These are phyloP conservation scores for Phenganax stokvisi DNA, from an alignment of 92 coral and sea anemone species.

Conservation along the genomic window DNA sequence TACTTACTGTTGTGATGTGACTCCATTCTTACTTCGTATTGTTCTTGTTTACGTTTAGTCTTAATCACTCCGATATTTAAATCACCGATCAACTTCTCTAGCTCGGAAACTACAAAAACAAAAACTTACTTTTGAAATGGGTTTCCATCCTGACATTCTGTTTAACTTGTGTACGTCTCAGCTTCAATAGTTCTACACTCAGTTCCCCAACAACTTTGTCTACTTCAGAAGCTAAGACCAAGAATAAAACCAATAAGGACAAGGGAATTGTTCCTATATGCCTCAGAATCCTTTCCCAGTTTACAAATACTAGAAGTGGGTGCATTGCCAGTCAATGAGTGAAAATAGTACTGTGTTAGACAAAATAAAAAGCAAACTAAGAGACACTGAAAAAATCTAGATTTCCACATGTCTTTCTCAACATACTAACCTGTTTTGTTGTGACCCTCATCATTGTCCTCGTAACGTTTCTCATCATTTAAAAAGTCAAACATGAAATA, in stretches of 20 bases:
- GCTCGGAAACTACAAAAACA: conserved; percentile 33
- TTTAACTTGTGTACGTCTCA: conserved; percentile 39
- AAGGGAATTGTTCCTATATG: too few species aligned
- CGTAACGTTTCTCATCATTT: conserved; percentile 34
- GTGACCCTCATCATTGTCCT: conserved; percentile 11
- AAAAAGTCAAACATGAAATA: conserved; percentile 42
- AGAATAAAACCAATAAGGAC: conserved; percentile 2
- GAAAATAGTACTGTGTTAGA: too few species aligned
- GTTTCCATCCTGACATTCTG: conserved; percentile 44
- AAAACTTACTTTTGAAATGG: conserved; percentile 37
- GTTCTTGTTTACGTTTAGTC: conserved; percentile 44
- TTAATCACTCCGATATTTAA: conserved; percentile 33
- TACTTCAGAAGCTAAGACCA: conserved; percentile 39
- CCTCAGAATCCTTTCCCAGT: too few species aligned
- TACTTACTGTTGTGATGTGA: conserved; percentile 41
- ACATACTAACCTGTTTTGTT: conserved; percentile 22
- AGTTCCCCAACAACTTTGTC: conserved; percentile 38
- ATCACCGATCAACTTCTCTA: conserved; percentile 39
- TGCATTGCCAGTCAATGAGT: too few species aligned
- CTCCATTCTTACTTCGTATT: conserved; percentile 37
- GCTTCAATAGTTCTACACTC: conserved; percentile 30
- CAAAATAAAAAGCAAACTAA: neutral
- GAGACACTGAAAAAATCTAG: neutral
- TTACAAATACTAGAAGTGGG: too few species aligned
- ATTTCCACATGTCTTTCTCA: neutral